phyloP scores from a whole-genome alignment of 2,113 vertebrate genomes.

The Callionymus lyra region DNA sequence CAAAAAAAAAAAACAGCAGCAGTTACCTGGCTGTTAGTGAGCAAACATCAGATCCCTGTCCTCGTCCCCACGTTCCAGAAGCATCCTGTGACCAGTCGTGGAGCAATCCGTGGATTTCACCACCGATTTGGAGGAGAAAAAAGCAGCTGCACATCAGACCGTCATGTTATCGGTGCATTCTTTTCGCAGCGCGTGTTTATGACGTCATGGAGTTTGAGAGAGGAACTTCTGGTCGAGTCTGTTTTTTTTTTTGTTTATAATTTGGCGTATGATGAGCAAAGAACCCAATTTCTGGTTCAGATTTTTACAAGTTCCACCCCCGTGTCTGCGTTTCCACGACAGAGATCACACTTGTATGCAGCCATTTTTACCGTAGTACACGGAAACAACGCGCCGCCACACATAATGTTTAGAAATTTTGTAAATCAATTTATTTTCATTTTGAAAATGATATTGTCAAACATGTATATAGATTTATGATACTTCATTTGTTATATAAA shows the following conservation, averaged over 20 bases:
- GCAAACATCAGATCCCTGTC: conserved; percentile 58
- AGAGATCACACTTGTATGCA: conserved; percentile 34
- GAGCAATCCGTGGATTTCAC: conserved; percentile 71
- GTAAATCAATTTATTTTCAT: no score
- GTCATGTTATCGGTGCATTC: background rate
- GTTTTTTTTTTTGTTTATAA: no score
- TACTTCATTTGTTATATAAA: no score
- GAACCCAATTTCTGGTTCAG: conserved; percentile 31
- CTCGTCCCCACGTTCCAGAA: no score
- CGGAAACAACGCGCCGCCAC: conserved; percentile 24
- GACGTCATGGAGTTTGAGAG: background rate
- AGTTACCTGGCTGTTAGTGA: conserved; percentile 71
- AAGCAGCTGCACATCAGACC: conserved; percentile 42
- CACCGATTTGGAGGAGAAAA: conserved; percentile 37
- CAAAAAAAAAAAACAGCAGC: conserved; percentile 12
- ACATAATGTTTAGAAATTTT: no score
- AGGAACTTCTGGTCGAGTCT: background rate
- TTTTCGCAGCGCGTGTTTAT: background rate
- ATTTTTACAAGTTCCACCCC: conserved; percentile 48
- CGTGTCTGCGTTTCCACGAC: conserved; percentile 41
- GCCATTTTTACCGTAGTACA: conserved; percentile 67
- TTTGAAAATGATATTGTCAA: no score
- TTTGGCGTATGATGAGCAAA: conserved; percentile 3
- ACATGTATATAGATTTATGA: no score
- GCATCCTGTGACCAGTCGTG: conserved; percentile 63